Evolutionary conservation across 2,797 vertebrate species (phyloP).

Genomic region (Cryptoprocta ferox): DNA sequence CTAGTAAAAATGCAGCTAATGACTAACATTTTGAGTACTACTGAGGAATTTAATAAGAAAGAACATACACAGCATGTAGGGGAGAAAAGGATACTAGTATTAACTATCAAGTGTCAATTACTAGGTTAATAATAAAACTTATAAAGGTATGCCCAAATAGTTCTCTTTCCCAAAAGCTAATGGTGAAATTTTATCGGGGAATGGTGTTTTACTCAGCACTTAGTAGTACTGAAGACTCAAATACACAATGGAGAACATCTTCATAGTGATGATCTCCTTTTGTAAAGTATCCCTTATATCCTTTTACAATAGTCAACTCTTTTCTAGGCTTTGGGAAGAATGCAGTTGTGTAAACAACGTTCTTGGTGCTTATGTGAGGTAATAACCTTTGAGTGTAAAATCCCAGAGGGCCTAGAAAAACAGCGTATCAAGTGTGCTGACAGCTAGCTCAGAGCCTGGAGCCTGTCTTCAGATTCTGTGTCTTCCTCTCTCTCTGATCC

Average conservation of each 20-base stretch:
- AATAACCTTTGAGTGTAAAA: not conserved
- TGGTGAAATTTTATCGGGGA: not conserved
- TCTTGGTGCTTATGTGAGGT: not conserved
- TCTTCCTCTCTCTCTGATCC: no score
- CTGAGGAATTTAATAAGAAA: not conserved
- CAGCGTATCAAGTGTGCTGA: not conserved
- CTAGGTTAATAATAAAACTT: not conserved
- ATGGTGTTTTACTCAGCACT: not conserved
- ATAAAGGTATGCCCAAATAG: not conserved
- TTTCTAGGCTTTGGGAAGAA: constrained; percentile 28
- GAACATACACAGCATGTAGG: not conserved
- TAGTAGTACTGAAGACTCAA: not conserved
- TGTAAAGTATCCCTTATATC: not conserved
- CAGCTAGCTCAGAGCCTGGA: no score
- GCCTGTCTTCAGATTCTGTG: no score
- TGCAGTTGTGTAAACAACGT: not conserved
- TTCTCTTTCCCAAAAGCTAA: constrained; percentile 9
- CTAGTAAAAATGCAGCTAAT: not conserved
- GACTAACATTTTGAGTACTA: not conserved
- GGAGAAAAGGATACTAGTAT: not conserved
- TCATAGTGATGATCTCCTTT: not conserved
- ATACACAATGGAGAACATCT: not conserved
- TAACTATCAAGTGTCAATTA: not conserved
- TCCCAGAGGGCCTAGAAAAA: not conserved
- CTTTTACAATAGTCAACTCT: not conserved